Base-by-base conservation (phyloP, 64 coral and sea anemone genomes). In the Hydrozoanthus tunicans region DNA sequence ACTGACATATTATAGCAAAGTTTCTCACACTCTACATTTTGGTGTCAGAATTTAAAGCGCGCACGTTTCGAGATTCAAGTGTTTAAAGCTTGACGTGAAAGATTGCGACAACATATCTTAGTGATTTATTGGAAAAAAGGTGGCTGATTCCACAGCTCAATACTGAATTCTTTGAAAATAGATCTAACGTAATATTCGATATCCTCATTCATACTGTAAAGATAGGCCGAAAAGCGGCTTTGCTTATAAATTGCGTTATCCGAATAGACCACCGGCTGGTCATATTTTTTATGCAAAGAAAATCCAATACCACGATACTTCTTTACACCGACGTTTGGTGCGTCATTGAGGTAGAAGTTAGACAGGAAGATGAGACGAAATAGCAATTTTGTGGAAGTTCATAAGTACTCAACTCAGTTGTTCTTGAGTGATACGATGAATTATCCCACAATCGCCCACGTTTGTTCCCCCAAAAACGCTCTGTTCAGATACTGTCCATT, bases 401-500 rank as follows among this genome's bases (percentile, higher is more conserved):
- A 15, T 73, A 72, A 86, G 83, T 70, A 23, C 56, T 32, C 2
- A 5, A 75, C 9, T 9, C 57, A 53, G 59, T 58, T 7, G 12
- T 26, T 43, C 24, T 12, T 14, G 15, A 25, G 12, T 58, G 23
- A 26, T 23, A 51, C 10, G 26, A 70, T n/a, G 7, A 11, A 56
- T 61, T 27, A 25, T 70, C 53, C 68, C 69, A 32, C 56, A 60
- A 73, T 88, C 84, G 84, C 84, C 84, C 84, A 88, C 84, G 55
- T 58, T 73, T 51, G 20, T 73, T 70, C 56, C 61, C 55, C 60
- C 24, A 70, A 85, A 26, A n/a, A 86, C 52, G 17, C 54, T 59
- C 12, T 73, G 57, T 74, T 51, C 53, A 70, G 20, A 73, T 54
- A 72, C 13, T 72, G 32, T 1, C 59, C 56, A 88, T 88, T 88